Percentiles rank a stretch among this genome's conserved stretches.
phyloP scores from a whole-genome alignment of 23 tunicate species.

The Styela clava region DNA sequence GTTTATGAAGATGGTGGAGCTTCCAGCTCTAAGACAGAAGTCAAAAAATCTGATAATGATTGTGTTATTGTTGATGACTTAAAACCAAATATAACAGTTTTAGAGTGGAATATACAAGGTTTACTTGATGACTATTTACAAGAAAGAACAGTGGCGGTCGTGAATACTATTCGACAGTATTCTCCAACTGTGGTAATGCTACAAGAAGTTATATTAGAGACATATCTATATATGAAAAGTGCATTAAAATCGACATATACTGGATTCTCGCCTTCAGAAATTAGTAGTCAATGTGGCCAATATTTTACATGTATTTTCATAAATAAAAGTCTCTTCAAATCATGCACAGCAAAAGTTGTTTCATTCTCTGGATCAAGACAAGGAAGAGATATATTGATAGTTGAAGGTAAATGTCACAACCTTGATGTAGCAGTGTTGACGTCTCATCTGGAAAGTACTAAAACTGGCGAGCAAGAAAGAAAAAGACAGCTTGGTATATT shows the following conservation, averaged over 20 bases:
- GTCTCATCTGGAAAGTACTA: constrained; percentile 44
- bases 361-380: constrained; percentile 1
- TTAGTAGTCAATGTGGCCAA: background rate
- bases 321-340: background rate
- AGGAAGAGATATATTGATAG: background rate
- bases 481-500: constrained; percentile 27
- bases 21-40: background rate
- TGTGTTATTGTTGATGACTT: background rate
- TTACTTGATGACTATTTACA: constrained; percentile 14
- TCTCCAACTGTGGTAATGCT: constrained; percentile 44
- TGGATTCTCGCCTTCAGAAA: constrained; percentile 6
- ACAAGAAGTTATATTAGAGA: constrained; percentile 35
- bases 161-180: constrained; percentile 19
- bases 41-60: background rate
- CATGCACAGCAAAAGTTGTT: background rate
- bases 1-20: background rate
- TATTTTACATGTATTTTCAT: constrained; percentile 29
- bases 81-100: constrained; percentile 17
- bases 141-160: constrained; percentile 35
- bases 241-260: constrained; percentile 6
- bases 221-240: constrained; percentile 28
- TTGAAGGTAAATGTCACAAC: constrained; percentile 13
- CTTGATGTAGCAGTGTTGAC: constrained; percentile 28
- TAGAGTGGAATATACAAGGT: constrained; percentile 63
- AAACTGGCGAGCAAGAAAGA: constrained; percentile 2